These are phyloP conservation scores for Pelosia muscerda DNA, from an alignment of 2,888 invertebrate species.

Conservation along the genomic window DNA sequence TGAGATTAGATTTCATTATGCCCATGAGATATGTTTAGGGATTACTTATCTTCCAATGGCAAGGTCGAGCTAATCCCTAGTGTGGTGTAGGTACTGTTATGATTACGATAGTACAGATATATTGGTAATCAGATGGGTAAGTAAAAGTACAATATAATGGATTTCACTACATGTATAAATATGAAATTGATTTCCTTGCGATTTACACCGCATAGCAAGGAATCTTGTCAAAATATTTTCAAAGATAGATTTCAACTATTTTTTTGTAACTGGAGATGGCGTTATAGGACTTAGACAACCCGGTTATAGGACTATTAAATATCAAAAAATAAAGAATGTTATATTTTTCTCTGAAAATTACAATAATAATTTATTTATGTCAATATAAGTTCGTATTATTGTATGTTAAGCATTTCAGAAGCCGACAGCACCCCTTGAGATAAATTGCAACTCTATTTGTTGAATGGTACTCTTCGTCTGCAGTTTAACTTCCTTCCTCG, in stretches of 20 bases:
- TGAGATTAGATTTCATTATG: constrained; percentile 1
- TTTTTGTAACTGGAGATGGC: too few relatives aligned
- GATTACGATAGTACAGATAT: neutral
- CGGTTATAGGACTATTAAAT: too few relatives aligned
- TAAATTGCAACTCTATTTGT: neutral
- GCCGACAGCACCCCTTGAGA: neutral
- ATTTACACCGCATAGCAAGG: too few relatives aligned
- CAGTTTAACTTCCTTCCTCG: constrained; percentile 9
- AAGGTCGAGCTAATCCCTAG: constrained; percentile 4
- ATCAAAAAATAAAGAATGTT: too few relatives aligned
- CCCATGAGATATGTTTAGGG: neutral
- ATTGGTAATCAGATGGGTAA: neutral
- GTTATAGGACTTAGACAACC: too few relatives aligned
- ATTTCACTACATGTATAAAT: neutral
- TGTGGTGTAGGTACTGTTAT: neutral
- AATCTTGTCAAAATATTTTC: too few relatives aligned
- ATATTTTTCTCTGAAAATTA: too few relatives aligned
- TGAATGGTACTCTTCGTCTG: neutral
- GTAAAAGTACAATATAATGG: neutral
- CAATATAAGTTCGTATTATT: neutral
- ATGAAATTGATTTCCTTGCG: too few relatives aligned
- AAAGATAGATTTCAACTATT: too few relatives aligned
- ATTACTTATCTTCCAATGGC: neutral
- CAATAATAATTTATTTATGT: too few relatives aligned
- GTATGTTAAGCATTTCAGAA: neutral